Evolutionary conservation across 2,797 vertebrate species (phyloP), one percentile per base, ranked within the genome.

Genomic region (Decapterus maruadsi): DNA sequence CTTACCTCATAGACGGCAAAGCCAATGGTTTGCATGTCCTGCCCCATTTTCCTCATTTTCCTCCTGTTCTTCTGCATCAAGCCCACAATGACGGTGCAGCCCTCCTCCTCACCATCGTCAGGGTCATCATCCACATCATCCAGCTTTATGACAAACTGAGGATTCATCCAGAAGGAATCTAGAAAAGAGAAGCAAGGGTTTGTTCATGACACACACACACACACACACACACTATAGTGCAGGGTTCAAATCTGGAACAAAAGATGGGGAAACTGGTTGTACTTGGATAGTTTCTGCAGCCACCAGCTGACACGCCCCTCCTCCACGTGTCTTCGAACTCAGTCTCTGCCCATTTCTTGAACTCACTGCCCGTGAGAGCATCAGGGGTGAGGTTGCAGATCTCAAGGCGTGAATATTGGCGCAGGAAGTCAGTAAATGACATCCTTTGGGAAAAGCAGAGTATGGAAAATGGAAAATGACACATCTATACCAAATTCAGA

Each of bases 381-480:
- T 95, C 93, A 1, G 94, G 92, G 3, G 92, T 94, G 59, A 95
- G 91, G 87, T 94, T 95, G 76, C 93, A 95, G 78, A 94, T 93
- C 83, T 95, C 94, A 42, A 94, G 80, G 4, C 57, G 82, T 14
- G 92, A 93, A 72, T 85, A 95, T 11, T 94, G 70, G 1, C 53
- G 77, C 22, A 89, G 66, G 56, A 95, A 95, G 42, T 95, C 94
- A 0, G 81, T 60, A 66, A 88, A 95, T 2, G 92, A 88, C 92
- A 95, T 93, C 94, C 94, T 94, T 72, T 56, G 26, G 22, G 66
- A 42, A 62, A 54, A 40, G 58, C 6, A 72, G 26, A 6, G n/a
- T 17, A 0, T 59, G 17, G 12, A 14, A 7, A 29, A 36, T 4
- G 0, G 38, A 9, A 55, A 8, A 51, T 34, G 58, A n/a, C n/a